A percentile compares a stretch with the other conserved stretches of the same genome.
phyloP scores from a whole-genome alignment of 2,888 invertebrate species.

The Plagiodera versicolora region DNA sequence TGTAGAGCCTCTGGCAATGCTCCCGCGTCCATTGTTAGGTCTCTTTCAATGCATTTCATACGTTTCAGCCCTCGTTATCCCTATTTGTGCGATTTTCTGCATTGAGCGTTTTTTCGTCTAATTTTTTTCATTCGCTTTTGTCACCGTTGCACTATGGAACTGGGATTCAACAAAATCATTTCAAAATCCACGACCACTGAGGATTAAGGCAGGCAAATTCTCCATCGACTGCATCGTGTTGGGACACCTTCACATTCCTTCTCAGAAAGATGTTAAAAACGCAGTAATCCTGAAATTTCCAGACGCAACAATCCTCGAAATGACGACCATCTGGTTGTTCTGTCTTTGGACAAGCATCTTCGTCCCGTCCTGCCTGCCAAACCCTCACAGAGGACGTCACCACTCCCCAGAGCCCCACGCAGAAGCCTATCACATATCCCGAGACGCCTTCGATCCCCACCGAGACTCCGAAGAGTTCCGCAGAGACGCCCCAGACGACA shows the following conservation, averaged over 20 bases:
- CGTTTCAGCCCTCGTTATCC: background rate
- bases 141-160: background rate
- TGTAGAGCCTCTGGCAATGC: slow-evolving; percentile 34
- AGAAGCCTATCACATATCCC: slow-evolving; percentile 51
- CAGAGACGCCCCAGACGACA: slow-evolving; percentile 52
- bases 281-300: background rate
- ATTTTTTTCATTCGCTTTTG: background rate
- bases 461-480: slow-evolving; percentile 48
- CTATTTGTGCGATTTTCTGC: background rate
- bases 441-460: slow-evolving; percentile 54
- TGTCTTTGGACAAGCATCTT: slow-evolving; percentile 47
- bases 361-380: slow-evolving; percentile 47
- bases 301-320: slow-evolving; percentile 8
- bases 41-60: background rate
- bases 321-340: slow-evolving; percentile 41
- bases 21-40: slow-evolving; percentile 9
- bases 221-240: too few relatives aligned
- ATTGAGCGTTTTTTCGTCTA: background rate
- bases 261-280: background rate
- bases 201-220: too few relatives aligned
- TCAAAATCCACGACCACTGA: too few relatives aligned
- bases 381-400: slow-evolving; percentile 50
- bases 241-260: too few relatives aligned
- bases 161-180: too few relatives aligned
- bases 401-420: slow-evolving; percentile 50